phyloP scores from a whole-genome alignment of 1,140 invertebrate species.

The Zaprionus ghesquierei region DNA sequence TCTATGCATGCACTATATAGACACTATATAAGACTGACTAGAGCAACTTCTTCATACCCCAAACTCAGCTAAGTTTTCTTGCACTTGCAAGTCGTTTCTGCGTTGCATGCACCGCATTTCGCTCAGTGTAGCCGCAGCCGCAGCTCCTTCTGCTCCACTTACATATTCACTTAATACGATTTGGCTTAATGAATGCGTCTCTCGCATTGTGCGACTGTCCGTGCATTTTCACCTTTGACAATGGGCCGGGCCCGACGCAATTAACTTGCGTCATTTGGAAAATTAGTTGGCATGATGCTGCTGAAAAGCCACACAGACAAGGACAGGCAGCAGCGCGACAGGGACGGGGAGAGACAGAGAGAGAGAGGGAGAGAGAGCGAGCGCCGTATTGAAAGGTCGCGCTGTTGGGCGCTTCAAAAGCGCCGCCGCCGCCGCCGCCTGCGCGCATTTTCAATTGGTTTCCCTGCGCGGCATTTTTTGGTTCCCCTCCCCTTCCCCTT shows the following conservation, averaged over 20 bases:
- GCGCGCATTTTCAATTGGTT: slow-evolving; percentile 28
- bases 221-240: slow-evolving; percentile 73
- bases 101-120: neutral
- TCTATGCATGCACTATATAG: too few species aligned
- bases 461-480: neutral
- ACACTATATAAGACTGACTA: too few species aligned
- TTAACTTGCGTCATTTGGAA: slow-evolving; percentile 78
- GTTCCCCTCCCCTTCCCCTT: too few species aligned
- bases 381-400: slow-evolving; percentile 41
- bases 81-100: too few species aligned
- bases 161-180: slow-evolving; percentile 69
- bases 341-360: neutral
- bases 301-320: slow-evolving; percentile 31
- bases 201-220: slow-evolving; percentile 41
- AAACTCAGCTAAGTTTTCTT: too few species aligned
- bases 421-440: slow-evolving; percentile 18
- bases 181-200: slow-evolving; percentile 68
- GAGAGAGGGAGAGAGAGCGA: neutral
- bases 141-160: slow-evolving; percentile 44
- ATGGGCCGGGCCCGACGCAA: slow-evolving; percentile 54
- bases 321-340: neutral
- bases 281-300: slow-evolving; percentile 78
- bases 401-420: slow-evolving; percentile 53
- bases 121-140: neutral
- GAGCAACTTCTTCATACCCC: too few species aligned